These are phyloP conservation scores for Bujurquina vittata DNA, from an alignment of 2,113 vertebrate genomes.

Conservation along the genomic window DNA sequence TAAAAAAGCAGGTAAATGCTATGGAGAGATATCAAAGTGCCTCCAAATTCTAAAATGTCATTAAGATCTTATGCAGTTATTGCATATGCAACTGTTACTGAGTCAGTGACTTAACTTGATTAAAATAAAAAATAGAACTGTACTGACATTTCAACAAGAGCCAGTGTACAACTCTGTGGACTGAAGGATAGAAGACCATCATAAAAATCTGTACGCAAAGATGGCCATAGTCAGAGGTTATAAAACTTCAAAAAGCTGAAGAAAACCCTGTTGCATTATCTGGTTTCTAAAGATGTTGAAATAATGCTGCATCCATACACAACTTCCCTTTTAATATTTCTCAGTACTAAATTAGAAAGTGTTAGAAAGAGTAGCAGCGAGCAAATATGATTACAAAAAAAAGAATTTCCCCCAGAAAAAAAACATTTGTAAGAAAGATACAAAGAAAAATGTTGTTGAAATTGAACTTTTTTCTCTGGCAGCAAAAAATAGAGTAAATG, in stretches of 20 bases:
- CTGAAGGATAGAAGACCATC: background rate
- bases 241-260: background rate
- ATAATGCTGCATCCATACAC: background rate
- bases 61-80: background rate
- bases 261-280: background rate
- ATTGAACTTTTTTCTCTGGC: background rate
- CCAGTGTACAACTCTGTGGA: background rate
- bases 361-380: background rate
- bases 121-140: background rate
- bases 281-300: background rate
- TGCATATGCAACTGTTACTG: background rate
- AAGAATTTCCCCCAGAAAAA: too few species aligned
- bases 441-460: background rate
- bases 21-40: background rate
- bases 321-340: slow-evolving; percentile 4
- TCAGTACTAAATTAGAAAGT: background rate
- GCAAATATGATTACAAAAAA: slow-evolving; percentile 1
- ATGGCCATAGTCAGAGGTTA: background rate
- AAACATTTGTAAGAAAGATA: background rate
- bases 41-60: slow-evolving; percentile 1
- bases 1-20: background rate
- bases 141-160: background rate
- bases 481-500: background rate
- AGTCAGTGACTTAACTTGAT: background rate
- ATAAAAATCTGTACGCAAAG: background rate